Base-by-base conservation (phyloP, 2,888 invertebrate species). In the Thymelicus sylvestris region DNA sequence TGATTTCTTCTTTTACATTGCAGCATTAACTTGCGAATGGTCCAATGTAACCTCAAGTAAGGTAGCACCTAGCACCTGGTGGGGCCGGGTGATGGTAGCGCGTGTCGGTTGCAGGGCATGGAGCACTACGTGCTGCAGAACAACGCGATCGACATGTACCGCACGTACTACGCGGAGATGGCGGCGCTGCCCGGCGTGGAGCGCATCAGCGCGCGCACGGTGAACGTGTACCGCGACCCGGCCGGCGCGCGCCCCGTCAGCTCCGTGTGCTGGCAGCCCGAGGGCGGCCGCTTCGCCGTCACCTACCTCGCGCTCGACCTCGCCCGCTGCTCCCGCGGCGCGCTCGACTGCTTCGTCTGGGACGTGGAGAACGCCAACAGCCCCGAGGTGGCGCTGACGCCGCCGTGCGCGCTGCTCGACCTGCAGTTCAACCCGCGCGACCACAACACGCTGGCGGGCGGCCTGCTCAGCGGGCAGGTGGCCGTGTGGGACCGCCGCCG, bases 91-190 rank as follows among this genome's bases (percentile, higher is more conserved):
- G 44, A 44, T 12, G 12, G 44, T 12, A 8, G 44, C 2, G 8
- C 10, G 2, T 44, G 8, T 13, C 19, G 13, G 24, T 55, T 2
- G 12, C 84, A 97, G 97, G 95, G 94, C 19, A 95, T 97, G 95
- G 98, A 98, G 82, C 96, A 97, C 81, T 96, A 96, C 81, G 96
- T 98, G 72, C 92, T 95, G 74, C 98, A 98, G 91, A 99, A 99
- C 89, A 98, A 98, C 88, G 97, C 98, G 0, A 95, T 98, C 59
- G 97, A 98, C 85, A 97, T 99, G 84, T 98, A 98, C 87, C 96
- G 97, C 83, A 96, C 97, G 76, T 98, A 98, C 88, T 98, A 98
- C 88, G 94, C 95, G 57, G 96, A 97, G 75, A 94, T 96, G 77
- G 95, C 95, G 72, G 91, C 95, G 1, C 94, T 95, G 6, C 95